Base-by-base conservation (phyloP, 2,113 vertebrate species). In the Urocitellus parryii region DNA sequence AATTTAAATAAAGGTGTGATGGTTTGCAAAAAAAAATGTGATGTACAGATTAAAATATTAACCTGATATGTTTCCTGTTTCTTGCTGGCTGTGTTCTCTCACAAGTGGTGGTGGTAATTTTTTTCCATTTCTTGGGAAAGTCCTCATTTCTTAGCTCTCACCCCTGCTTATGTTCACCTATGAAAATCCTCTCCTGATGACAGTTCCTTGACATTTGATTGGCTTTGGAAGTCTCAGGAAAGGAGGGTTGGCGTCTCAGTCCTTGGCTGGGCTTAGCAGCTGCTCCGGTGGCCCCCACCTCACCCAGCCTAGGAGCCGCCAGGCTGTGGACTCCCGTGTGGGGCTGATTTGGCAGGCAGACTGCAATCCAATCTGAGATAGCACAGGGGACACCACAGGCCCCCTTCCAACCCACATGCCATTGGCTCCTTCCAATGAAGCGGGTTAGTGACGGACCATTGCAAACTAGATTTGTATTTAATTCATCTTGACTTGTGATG, bases 31-130 rank as follows among this genome's bases (percentile, higher is more conserved):
- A 98, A 98, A 90, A 97, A 96, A 95, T 48, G 96, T 98, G 87
- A 97, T 98, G 97, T 98, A 98, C 98, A 99, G 99, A 99, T 99
- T 99, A 99, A 99, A 99, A 97, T 99, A 98, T 99, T 99, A 99
- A 99, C 98, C 95, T 96, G 97, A 97, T 51, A 82, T 65, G 16
- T 82, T 70, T 94, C 82, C 91, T 97, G 96, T 72, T 94, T 98
- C 65, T 88, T 68, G 94, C 4, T 86, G 93, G n/a, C 45, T 90
- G 0, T 86, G 0, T 86, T 92, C 45, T 70, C 82, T 88, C 22
- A 5, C 22, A 32, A 91, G 85, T 79, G 67, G 77, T 63, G 80
- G 79, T 29, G 68, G 63, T 76, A 17, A 3, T 2, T 89, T 61
- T 82, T 81, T 76, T 25, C 56, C 63, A 16, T 80, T 84, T 85